Evolutionary conservation across 64 coral and sea anemone genomes (phyloP).

Genomic region (Montipora capricornis): DNA sequence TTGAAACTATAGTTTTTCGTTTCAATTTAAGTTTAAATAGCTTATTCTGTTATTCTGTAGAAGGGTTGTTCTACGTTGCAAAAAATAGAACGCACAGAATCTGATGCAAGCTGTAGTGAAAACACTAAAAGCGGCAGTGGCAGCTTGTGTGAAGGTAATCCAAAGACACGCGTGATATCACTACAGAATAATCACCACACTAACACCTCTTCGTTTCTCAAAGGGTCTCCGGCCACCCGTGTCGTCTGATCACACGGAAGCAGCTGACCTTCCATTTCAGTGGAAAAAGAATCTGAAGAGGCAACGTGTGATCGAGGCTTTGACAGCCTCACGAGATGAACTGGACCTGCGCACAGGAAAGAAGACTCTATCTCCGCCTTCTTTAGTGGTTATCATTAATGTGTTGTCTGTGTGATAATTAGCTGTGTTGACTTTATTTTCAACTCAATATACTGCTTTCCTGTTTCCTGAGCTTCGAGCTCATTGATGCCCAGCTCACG

Average conservation of each 20-base stretch:
- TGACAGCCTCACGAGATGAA: conserved; percentile 88
- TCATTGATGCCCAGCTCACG: too few species aligned
- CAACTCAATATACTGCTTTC: neutral
- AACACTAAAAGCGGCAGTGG: too few species aligned
- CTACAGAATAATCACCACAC: neutral
- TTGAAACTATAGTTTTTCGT: too few species aligned
- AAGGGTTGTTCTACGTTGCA: too few species aligned
- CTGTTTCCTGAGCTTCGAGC: too few species aligned
- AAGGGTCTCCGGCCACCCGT: conserved; percentile 58
- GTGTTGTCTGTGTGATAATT: conserved; percentile 19
- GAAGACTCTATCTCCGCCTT: conserved; percentile 75
- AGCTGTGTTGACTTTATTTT: neutral
- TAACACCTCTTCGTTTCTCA: neutral
- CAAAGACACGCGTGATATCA: too few species aligned
- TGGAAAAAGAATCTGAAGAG: conserved; percentile 93
- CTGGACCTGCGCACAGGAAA: conserved; percentile 88
- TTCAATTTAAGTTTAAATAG: too few species aligned
- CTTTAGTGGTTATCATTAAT: conserved; percentile 92
- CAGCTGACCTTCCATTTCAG: conserved; percentile 88
- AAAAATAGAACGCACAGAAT: conserved; percentile 82
- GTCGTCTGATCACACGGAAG: conserved; percentile 57
- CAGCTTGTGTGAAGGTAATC: too few species aligned
- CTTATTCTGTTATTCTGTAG: too few species aligned
- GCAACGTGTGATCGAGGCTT: conserved; percentile 84
- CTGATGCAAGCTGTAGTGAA: conserved; percentile 97